A percentile compares a stretch with the other conserved stretches of the same genome.
Evolutionary conservation across 2,797 vertebrate genomes (phyloP).

Genomic region (Catostomus latipinnis): DNA sequence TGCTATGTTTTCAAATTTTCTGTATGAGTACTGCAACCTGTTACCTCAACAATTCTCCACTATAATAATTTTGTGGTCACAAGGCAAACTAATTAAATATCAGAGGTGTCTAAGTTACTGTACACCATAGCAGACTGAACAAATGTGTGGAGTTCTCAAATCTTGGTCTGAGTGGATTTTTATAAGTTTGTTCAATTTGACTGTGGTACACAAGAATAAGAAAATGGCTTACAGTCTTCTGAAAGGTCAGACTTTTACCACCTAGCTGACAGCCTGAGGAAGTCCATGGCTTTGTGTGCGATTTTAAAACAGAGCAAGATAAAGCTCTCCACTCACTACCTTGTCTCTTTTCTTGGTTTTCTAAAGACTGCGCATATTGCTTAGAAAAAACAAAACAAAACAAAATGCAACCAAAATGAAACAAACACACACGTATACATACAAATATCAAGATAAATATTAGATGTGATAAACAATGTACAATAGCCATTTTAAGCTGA

Average conservation of each 20-base stretch:
- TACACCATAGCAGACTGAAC: conserved; percentile 53
- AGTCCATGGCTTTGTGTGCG: conserved; percentile 59
- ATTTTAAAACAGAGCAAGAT: too few relatives aligned
- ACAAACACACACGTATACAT: conserved; percentile 55
- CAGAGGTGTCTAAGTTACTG: conserved; percentile 38
- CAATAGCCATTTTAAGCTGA: conserved; percentile 59
- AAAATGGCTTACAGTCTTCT: conserved; percentile 61
- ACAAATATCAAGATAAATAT: conserved; percentile 66
- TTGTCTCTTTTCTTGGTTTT: conserved; percentile 52
- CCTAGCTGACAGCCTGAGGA: conserved; percentile 60
- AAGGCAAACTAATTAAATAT: conserved; percentile 34
- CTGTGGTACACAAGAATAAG: conserved; percentile 46
- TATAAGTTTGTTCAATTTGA: conserved; percentile 32
- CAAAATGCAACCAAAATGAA: conserved; percentile 31
- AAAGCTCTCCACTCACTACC: background rate
- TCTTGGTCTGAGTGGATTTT: conserved; percentile 39
- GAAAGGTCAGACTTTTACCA: conserved; percentile 44
- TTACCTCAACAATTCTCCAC: conserved; percentile 15
- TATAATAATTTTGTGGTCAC: conserved; percentile 25
- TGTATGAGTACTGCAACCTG: conserved; percentile 22
- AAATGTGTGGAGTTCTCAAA: conserved; percentile 44
- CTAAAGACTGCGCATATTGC: conserved; percentile 65
- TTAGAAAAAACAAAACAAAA: conserved; percentile 45
- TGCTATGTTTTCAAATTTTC: background rate
- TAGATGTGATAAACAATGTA: conserved; percentile 59